Base-by-base conservation (phyloP, 2,797 vertebrate species). In the Gymnocypris eckloni region DNA sequence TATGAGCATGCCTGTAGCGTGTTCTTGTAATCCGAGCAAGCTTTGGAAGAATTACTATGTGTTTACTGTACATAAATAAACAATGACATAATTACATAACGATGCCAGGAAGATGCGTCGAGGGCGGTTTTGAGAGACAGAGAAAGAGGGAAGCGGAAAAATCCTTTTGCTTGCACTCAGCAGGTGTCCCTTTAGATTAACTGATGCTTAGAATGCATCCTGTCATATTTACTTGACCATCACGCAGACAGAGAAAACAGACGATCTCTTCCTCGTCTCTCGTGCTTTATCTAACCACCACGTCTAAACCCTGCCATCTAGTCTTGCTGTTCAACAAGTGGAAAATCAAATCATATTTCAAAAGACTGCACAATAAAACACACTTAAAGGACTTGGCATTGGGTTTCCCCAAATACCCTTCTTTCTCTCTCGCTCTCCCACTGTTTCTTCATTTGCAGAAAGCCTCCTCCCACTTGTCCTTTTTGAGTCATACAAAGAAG, bases 201-300 rank as follows among this genome's bases (percentile, higher is more conserved):
- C 69, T 67, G 41, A 64, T 2, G 56, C 84, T 75, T 73, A 66
- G 78, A 75, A 64, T 41, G 56, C 78, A 66, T 81, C 56, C 78
- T 86, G 84, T 86, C 84, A 81, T 73, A 81, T 86, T 86, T 81
- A 73, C 69, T 86, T 54, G 69, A 86, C 77, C 78, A 43, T 86
- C 78, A 86, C 2, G 22, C 37, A 33, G 76, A 79, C 76, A 50
- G 48, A 87, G 43, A 79, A 67, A 71, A 79, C 48, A 69, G 77
- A 70, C 90, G 48, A 56, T 78, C 33, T 87, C 92, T 92, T 90
- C 88, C 90, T 89, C 89, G 89, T 89, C 88, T 89, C 90, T 64
- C 28, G 2, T 66, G n/a, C 43, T 64, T 69, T 54, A 39, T 86
- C 56, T 66, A 37, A 70, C 72, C 73, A 85, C 84, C 75, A 86